Evolutionary conservation across 2,113 vertebrate species (phyloP), one percentile per base, ranked within the genome.

Genomic region (Carassius gibelio): DNA sequence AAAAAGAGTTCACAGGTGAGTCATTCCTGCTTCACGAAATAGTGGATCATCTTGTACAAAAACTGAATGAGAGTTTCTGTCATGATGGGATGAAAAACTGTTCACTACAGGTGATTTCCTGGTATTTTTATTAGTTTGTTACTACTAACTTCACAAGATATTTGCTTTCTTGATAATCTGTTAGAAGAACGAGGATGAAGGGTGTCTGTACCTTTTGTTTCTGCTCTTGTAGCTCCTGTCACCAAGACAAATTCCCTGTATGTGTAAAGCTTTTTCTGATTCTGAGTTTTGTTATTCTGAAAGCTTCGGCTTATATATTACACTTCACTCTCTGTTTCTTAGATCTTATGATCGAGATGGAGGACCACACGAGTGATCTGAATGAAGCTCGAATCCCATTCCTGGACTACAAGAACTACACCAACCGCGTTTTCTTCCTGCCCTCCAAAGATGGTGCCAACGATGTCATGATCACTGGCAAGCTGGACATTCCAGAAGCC

Each of bases 311-410:
- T 38, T 71, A 21, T 36, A 19, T 34, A 21, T 71, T 21, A 38
- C 68, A 71, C 72, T 61, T 61, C 0, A n/a, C 26, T 84, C 1
- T 30, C 30, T 82, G 7, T 71, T 10, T 86, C 14, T 62, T 91
- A 99, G 98, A 99, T 89, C 94, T 99, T 72, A 99, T 99, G 98
- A 99, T 99, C 19, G 98, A 99, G 87, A 99, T 99, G 98, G 97
- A 98, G 87, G 98, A 99, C 91, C 97, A 99, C 88, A 98, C 97
- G 69, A 99, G 94, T 14, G 97, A 99, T 11, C 93, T 97, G 83
- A 97, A 95, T 3, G 98, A 99, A 90, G 96, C 95, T 0, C 94
- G 98, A 84, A 99, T 98, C 86, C 98, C 98, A 0, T 96, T 99
- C 87, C 90, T 98, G 83, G 97, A 98, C 92, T 99, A 98, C 90